Conservation (phyloP, 2,888 invertebrate species). For the Kryphioiulus occultus region DNA sequence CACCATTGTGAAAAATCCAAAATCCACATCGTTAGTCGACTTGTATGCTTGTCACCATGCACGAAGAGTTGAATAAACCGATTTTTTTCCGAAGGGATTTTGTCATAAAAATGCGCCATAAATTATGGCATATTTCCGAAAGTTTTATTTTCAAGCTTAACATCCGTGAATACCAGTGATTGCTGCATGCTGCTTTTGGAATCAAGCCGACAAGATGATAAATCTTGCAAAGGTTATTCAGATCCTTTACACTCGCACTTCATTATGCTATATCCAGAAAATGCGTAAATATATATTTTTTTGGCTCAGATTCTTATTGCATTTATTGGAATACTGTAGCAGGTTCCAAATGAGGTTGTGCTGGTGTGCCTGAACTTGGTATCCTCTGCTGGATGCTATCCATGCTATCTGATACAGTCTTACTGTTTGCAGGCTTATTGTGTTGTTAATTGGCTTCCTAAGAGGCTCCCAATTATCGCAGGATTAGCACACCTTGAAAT, state of each 20-base stretch:
- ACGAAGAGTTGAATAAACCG: neutral
- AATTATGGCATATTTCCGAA: slow-evolving; percentile 17
- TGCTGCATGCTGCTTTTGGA: neutral
- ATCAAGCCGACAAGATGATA: neutral
- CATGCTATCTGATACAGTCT: too few species aligned
- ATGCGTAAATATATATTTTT: neutral
- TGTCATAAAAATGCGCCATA: neutral
- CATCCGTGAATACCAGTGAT: neutral
- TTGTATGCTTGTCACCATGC: neutral
- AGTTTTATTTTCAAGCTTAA: slow-evolving; percentile 22
- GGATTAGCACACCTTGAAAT: neutral
- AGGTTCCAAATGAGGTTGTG: too few species aligned
- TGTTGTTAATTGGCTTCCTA: neutral
- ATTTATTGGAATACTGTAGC: too few species aligned
- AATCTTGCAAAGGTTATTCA: neutral
- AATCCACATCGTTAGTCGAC: neutral
- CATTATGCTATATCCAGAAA: neutral
- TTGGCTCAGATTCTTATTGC: too few species aligned
- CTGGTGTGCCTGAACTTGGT: too few species aligned
- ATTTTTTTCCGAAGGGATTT: neutral
- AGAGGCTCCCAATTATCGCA: neutral
- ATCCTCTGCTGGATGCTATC: too few species aligned
- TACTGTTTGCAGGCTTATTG: neutral
- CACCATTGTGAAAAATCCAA: neutral
- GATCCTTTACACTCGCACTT: neutral